Percentiles rank a stretch among this genome's conserved stretches.
These are phyloP conservation scores for Eristalis intricaria DNA, from an alignment of 2,888 invertebrate species.

Conservation along the genomic window DNA sequence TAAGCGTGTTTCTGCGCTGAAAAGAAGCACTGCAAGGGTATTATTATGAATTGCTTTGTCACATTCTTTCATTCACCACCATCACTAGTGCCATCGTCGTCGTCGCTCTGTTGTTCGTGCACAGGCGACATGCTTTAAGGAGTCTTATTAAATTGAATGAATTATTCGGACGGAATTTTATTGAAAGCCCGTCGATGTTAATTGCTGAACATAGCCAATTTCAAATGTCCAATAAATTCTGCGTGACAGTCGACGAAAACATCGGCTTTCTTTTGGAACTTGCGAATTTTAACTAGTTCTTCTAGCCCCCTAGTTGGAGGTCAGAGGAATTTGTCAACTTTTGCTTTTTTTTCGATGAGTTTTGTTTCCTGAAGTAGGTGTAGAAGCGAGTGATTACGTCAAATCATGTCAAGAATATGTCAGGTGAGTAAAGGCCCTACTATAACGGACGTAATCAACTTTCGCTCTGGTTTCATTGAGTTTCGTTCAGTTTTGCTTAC, in stretches of 20 bases:
- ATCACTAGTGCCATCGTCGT: background rate
- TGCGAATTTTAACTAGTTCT: background rate
- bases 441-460: too few relatives aligned
- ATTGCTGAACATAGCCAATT: background rate
- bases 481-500: too few relatives aligned
- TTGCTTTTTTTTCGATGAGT: too few relatives aligned
- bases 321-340: too few relatives aligned
- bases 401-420: too few relatives aligned
- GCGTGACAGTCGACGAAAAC: background rate
- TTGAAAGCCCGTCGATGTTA: background rate
- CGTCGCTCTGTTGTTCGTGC: background rate
- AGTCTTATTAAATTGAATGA: slow-evolving; percentile 28
- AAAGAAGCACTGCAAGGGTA: slow-evolving; percentile 58
- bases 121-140: slow-evolving; percentile 5
- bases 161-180: background rate
- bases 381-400: too few relatives aligned
- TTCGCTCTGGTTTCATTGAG: too few relatives aligned
- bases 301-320: too few relatives aligned
- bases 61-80: slow-evolving; percentile 20
- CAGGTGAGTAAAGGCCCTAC: too few relatives aligned
- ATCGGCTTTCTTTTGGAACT: too few relatives aligned
- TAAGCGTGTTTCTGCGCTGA: slow-evolving; percentile 51
- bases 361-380: too few relatives aligned
- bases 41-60: slow-evolving; percentile 65
- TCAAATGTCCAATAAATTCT: background rate